Conservation (phyloP, 35 echinoderm and acorn worm genomes). For the Anneissia japonica region DNA sequence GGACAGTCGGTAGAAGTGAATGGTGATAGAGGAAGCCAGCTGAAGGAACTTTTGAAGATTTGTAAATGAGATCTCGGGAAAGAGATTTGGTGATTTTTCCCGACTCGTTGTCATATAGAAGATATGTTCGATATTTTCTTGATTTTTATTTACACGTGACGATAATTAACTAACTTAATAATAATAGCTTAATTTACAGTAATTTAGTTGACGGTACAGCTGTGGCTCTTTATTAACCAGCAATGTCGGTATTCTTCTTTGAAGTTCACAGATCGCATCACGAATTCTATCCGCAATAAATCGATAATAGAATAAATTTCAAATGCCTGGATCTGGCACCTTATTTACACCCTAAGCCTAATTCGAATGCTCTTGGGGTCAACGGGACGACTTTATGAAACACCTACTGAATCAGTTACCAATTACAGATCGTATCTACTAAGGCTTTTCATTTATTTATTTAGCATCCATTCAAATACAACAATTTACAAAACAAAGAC, state of each 20-base stretch:
- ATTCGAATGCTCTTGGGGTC: not conserved
- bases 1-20: too few relatives aligned
- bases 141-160: too few relatives aligned
- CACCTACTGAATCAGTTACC: not conserved
- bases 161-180: not conserved
- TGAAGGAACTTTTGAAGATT: too few relatives aligned
- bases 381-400: not conserved
- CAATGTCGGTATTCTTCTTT: not conserved
- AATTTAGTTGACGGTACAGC: not conserved
- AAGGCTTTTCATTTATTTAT: too few relatives aligned
- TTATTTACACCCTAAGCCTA: not conserved
- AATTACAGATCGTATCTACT: not conserved
- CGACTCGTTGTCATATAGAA: too few relatives aligned
- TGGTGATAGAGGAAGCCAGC: too few relatives aligned
- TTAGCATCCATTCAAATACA: too few relatives aligned
- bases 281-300: not conserved
- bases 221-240: not conserved
- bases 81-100: too few relatives aligned
- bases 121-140: too few relatives aligned
- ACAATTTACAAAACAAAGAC: too few relatives aligned
- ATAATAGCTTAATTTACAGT: not conserved
- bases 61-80: too few relatives aligned
- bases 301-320: not conserved
- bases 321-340: not conserved
- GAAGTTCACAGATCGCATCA: not conserved